Percentiles rank a stretch among this genome's conserved stretches.
Evolutionary conservation across 1,140 invertebrate species (phyloP).

Genomic region (Psilanteris sp.): DNA sequence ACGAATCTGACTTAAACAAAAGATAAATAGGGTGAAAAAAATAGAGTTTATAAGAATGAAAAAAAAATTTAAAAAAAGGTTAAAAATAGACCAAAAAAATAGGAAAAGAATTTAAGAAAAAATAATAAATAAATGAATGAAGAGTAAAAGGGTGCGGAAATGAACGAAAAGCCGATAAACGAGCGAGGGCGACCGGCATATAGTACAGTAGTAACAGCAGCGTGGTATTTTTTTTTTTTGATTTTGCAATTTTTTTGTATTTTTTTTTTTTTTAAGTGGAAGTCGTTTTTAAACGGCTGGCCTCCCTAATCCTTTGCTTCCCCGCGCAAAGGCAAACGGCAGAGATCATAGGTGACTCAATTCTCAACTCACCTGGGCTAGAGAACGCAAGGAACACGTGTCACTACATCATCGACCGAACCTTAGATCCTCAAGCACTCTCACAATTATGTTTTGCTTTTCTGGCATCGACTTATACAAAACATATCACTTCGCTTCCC

Average conservation of each 20-base stretch:
- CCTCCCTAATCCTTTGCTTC: conserved; percentile 79
- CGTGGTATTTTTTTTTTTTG: too few relatives aligned
- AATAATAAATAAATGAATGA: too few relatives aligned
- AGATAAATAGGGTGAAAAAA: too few relatives aligned
- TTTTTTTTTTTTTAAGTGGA: conserved; percentile 31
- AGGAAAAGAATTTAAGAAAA: conserved; percentile 14
- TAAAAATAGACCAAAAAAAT: conserved; percentile 2
- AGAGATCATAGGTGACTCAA: conserved; percentile 79
- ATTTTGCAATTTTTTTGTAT: too few relatives aligned
- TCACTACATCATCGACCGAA: conserved; percentile 74
- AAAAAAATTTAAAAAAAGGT: too few relatives aligned
- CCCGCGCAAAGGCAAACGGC: conserved; percentile 79
- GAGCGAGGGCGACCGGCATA: conserved; percentile 29
- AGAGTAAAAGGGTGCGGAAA: conserved; percentile 34
- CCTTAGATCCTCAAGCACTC: conserved; percentile 77
- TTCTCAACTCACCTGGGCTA: conserved; percentile 80
- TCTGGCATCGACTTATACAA: conserved; percentile 28
- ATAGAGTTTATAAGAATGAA: too few relatives aligned
- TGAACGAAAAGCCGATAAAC: conserved; percentile 27
- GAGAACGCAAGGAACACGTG: conserved; percentile 77
- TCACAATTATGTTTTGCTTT: conserved; percentile 64
- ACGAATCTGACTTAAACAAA: too few relatives aligned
- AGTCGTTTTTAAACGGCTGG: conserved; percentile 75
- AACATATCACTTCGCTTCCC: conserved; percentile 45
- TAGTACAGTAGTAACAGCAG: conserved; percentile 36